Evolutionary conservation across 2,888 invertebrate genomes (phyloP), one percentile per base, ranked within the genome.

Genomic region (Deroplatys truncata): DNA sequence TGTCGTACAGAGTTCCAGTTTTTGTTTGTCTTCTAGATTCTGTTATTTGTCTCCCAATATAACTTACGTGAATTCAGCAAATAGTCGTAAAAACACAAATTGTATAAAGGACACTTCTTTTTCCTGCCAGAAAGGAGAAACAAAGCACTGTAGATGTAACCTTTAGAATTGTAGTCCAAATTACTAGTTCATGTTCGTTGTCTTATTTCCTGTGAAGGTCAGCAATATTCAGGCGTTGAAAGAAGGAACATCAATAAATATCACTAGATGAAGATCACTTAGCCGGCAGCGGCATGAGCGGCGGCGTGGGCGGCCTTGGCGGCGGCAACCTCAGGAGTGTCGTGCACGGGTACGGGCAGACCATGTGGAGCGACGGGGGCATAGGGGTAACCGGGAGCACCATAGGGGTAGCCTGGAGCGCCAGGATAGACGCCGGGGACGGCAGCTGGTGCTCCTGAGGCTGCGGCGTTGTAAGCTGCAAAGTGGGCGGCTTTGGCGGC

Each of bases 321-420:
- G 83, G 91, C 91, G 84, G 89, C 91, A 31, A 92, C 92, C 90
- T 92, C 92, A 84, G 92, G 91, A 88, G 92, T 91, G 91, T 92
- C 92, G 84, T 87, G 84, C 86, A 92, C 92, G 90, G 91, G 91
- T 43, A 90, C 87, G 29, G 87, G 87, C 16, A 29, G 82, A 28
- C 72, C 87, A 35, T 72, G 82, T 28, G 56, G 86, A 10, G 49
- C 49, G 10, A 20, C 29, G 82, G 91, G 90, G 28, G 90, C 92
- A 56, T 92, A 91, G 88, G 92, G 92, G 49, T 92, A 91, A 90
- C 91, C 92, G 90, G 92, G 92, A 91, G 92, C 91, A 88, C 92
- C 92, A 84, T 92, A 92, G 89, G 92, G 92, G 92, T 92, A 92
- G 72, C 91, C 92, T 56, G 56, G 56, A 35, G 35, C 35, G 35